Conservation (phyloP, 1,140 invertebrate species). For the Leptopilina boulardi region DNA sequence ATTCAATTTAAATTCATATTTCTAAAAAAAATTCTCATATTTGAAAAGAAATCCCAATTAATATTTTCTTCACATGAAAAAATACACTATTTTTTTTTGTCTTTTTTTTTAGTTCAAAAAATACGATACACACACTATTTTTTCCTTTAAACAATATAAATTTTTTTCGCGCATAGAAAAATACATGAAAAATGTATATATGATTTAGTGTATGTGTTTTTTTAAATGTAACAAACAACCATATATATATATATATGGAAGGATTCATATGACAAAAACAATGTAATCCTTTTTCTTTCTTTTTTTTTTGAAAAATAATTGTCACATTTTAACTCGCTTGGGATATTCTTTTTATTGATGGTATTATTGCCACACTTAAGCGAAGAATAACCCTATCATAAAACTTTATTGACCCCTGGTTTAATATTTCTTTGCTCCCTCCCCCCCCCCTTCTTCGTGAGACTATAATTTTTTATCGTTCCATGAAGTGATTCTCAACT, state of each 20-base stretch:
- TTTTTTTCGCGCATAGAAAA: too few relatives aligned
- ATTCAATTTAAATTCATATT: too few relatives aligned
- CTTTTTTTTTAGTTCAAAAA: too few relatives aligned
- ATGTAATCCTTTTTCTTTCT: too few relatives aligned
- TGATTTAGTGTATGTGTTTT: not conserved
- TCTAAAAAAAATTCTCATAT: too few relatives aligned
- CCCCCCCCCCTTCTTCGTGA: too few relatives aligned
- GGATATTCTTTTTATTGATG: conserved; percentile 11
- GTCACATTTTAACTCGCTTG: not conserved
- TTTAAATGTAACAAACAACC: not conserved
- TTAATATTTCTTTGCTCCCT: conserved; percentile 10
- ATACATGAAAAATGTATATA: not conserved
- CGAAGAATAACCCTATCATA: not conserved
- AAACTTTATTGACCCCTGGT: conserved; percentile 14
- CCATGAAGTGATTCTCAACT: not conserved
- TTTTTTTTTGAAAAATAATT: conserved; percentile 14
- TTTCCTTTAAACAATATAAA: too few relatives aligned
- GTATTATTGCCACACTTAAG: conserved; percentile 19
- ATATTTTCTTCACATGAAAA: too few relatives aligned
- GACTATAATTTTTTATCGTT: conserved; percentile 22
- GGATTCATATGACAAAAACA: not conserved
- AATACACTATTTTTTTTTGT: too few relatives aligned
- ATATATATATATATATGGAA: not conserved
- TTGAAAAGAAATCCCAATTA: too few relatives aligned
- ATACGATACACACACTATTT: too few relatives aligned